These are phyloP conservation scores for Polyodon spathula DNA, from an alignment of 2,113 vertebrate genomes.

Conservation along the genomic window DNA sequence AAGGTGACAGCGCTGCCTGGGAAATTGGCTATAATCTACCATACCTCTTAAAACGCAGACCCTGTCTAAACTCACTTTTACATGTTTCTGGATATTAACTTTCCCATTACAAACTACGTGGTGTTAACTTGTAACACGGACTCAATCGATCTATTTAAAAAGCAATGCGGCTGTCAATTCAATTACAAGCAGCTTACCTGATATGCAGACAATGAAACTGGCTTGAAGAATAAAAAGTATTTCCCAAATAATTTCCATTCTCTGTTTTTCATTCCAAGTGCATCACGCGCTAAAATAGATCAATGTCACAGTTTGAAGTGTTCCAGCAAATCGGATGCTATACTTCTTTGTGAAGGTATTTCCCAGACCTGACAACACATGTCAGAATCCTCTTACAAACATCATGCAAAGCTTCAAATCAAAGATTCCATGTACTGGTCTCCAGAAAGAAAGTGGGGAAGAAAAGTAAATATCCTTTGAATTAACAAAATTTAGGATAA, in stretches of 20 bases:
- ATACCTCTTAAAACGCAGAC: too few relatives aligned
- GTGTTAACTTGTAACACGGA: too few relatives aligned
- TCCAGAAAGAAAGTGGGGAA: slow-evolving; percentile 17
- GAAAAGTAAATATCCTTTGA: slow-evolving; percentile 23
- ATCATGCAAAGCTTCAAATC: slow-evolving; percentile 26
- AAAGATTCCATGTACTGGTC: slow-evolving; percentile 30
- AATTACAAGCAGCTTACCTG: slow-evolving; percentile 64
- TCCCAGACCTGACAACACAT: slow-evolving; percentile 77
- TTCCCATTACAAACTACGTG: too few relatives aligned
- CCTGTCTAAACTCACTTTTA: too few relatives aligned
- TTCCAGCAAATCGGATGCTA: slow-evolving; percentile 65
- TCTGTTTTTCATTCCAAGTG: slow-evolving; percentile 89
- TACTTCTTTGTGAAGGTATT: slow-evolving; percentile 72
- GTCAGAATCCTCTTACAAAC: slow-evolving; percentile 53
- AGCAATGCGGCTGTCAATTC: slow-evolving; percentile 8
- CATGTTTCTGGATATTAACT: too few relatives aligned
- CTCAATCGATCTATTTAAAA: neutral
- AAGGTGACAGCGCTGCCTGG: too few relatives aligned
- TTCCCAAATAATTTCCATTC: slow-evolving; percentile 98
- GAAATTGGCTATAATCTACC: too few relatives aligned
- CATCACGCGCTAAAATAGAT: slow-evolving; percentile 75
- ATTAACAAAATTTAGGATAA: slow-evolving; percentile 30
- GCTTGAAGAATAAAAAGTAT: slow-evolving; percentile 92
- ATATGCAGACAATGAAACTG: slow-evolving; percentile 90
- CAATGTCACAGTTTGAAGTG: slow-evolving; percentile 69